Evolutionary conservation across 2,888 invertebrate genomes (phyloP), one percentile per base, ranked within the genome.

Genomic region (Lymantria monacha): DNA sequence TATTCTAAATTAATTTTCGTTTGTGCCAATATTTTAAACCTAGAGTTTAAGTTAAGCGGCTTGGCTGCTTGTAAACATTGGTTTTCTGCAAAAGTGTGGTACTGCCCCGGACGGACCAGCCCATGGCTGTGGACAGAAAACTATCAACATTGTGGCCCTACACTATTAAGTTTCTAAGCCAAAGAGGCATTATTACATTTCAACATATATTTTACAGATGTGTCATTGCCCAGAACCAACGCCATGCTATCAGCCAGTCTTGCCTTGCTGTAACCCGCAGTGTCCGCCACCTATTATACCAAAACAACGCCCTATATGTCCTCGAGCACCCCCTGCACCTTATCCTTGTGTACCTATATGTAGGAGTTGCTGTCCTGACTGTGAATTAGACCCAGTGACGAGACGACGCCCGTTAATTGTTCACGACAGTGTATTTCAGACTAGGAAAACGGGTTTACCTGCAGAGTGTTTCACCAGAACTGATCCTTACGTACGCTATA

Each of bases 381-480:
- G 87, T 61, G 79, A 83, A 56, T 42, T 82, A n/a, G 93, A 93
- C 54, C 93, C 93, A 1, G 92, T 93, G 46, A 93, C 93, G 0
- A 85, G 92, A 11, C 89, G 93, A 58, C 83, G 93, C 58, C 93
- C 93, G 3, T 78, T 93, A 38, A 92, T 93, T 59, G 92, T 92
- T 57, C 91, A 93, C 76, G 92, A 93, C 44, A 90, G 93, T 59
- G 84, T 93, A 12, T 84, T 79, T 45, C 82, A 83, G 48, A 71
- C 72, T n/a, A 78, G 83, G 44, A 82, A 79, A 7, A 72, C 85
- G 14, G 82, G 83, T 1, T 55, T 68, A 7, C 87, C 87, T 9
- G 79, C 44, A 9, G 76, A 82, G 57, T 79, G 80, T 54, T 83
- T 55, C 22, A 70, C 71, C 30, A 70, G 79, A 48, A 64, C 68